Conservation (phyloP, 2,797 vertebrate species). For the Poecilia picta region DNA sequence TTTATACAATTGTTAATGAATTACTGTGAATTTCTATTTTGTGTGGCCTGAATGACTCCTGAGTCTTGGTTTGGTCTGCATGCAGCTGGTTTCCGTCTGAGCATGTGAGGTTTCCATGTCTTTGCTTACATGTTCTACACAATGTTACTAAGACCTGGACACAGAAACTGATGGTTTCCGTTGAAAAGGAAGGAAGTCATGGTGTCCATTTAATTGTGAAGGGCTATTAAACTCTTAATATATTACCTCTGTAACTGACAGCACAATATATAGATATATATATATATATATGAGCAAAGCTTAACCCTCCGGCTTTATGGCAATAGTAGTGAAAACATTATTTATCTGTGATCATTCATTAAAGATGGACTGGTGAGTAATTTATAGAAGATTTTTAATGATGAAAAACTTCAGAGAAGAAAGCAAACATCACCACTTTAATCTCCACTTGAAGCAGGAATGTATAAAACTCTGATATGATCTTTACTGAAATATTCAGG, state of each 20-base stretch:
- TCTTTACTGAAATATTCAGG: neutral
- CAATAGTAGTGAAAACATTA: neutral
- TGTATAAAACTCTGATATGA: neutral
- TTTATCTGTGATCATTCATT: neutral
- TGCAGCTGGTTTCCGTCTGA: conserved; percentile 48
- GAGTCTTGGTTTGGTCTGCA: conserved; percentile 48
- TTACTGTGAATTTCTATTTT: conserved; percentile 31
- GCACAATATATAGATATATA: conserved; percentile 20
- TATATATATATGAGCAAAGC: neutral
- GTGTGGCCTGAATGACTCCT: conserved; percentile 6
- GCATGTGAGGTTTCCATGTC: conserved; percentile 44
- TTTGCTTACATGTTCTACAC: conserved; percentile 28
- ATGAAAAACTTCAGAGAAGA: conserved; percentile 43
- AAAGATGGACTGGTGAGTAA: neutral
- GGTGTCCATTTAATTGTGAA: conserved; percentile 69
- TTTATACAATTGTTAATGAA: neutral
- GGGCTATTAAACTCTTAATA: conserved; percentile 66
- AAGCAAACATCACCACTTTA: neutral
- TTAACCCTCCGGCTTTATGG: neutral
- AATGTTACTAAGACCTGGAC: conserved; percentile 24
- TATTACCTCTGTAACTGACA: conserved; percentile 64
- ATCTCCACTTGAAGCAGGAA: neutral
- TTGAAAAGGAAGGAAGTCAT: neutral
- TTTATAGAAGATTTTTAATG: neutral
- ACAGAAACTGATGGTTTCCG: conserved; percentile 26